Base-by-base conservation (phyloP, 2,888 invertebrate genomes). In the Ophion ellenae region DNA sequence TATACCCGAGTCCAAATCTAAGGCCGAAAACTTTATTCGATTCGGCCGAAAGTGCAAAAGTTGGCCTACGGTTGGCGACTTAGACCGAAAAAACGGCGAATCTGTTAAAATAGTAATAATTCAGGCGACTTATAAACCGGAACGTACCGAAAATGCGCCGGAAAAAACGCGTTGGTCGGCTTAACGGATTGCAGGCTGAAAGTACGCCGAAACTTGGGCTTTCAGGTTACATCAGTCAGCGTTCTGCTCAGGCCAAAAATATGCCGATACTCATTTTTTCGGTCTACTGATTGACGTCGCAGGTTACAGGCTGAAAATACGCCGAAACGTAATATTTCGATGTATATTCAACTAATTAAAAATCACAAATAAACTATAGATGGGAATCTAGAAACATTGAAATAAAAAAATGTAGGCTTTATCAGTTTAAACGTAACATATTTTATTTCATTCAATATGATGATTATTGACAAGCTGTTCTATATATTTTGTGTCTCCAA, bases 401-500 rank as follows among this genome's bases (percentile, higher is more conserved):
- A 40, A 40, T 40, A 40, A 40, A 40, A 40, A 40, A 9, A 40
- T 40, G 9, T 40, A 40, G 40, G 40, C 5, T 40, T 40, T 40
- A 40, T 6, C 40, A 40, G 64, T 64, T 64, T 64, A 28, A 64
- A 64, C 64, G 64, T 64, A 28, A 64, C 24, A 64, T 64, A 20
- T 64, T 64, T 28, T 11, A 64, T 64, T 64, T 64, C 28, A 64
- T 64, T 11, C 28, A 64, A 64, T 64, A 24, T 64, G 10, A 64
- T 32, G 64, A 24, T 64, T 24, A 64, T 64, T 64, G 7, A 64
- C 64, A 64, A 64, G 7, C 24, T 64, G 64, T 24, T 59, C 74
- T n/a, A 74, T 57, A 74, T 59, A 74, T 53, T 74, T 24, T 14
- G 17, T 74, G 10, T 74, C 24, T 57, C 74, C 74, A 14, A 74